Percentiles rank a stretch among this genome's conserved stretches.
Evolutionary conservation across 2,888 invertebrate genomes (phyloP).

Genomic region (Sphaerolaimus hirsutus): DNA sequence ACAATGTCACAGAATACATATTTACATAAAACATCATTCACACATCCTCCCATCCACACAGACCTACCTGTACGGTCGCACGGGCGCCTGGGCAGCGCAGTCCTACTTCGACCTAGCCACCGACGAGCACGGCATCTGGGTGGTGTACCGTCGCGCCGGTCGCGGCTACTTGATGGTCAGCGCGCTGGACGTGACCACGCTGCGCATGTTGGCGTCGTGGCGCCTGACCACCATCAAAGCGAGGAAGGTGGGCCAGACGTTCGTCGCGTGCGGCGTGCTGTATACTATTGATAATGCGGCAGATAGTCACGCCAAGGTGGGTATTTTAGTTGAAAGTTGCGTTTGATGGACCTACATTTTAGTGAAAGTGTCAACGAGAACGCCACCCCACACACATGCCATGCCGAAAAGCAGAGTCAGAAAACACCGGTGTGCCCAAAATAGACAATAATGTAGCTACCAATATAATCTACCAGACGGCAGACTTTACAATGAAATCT

Average conservation of each 20-base stretch:
- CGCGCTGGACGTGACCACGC: not conserved
- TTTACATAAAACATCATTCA: no score
- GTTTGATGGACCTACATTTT: no score
- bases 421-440: no score
- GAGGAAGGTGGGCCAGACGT: slow-evolving; percentile 43
- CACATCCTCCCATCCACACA: no score
- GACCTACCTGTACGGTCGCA: not conserved
- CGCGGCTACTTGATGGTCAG: not conserved
- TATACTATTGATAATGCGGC: slow-evolving; percentile 67
- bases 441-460: no score
- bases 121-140: slow-evolving; percentile 90
- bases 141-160: slow-evolving; percentile 19
- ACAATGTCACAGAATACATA: no score
- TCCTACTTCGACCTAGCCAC: slow-evolving; percentile 63
- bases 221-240: not conserved
- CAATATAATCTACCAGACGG: no score
- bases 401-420: no score
- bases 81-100: slow-evolving; percentile 9
- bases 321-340: no score
- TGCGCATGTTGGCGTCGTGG: not conserved
- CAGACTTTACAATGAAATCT: no score
- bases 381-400: no score
- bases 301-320: slow-evolving; percentile 51
- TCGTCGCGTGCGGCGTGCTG: slow-evolving; percentile 73
- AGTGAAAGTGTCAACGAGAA: no score